Evolutionary conservation across 2,113 vertebrate genomes (phyloP).

Genomic region (Sinosuthora webbiana): DNA sequence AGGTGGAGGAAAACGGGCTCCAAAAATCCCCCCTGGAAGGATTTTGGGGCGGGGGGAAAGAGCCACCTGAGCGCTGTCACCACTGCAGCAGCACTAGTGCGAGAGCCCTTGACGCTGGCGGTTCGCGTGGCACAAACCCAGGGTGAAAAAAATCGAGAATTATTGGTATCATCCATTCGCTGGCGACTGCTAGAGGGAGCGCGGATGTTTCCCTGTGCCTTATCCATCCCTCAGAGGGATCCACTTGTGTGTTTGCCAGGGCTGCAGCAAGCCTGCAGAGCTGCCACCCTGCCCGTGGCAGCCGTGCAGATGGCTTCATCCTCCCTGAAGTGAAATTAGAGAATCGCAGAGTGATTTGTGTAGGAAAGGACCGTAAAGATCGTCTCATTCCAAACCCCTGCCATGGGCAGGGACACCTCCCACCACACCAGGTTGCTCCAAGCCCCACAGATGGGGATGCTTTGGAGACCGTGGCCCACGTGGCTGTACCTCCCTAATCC

Average conservation of each 20-base stretch:
- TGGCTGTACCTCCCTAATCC: neutral
- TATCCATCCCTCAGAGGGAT: neutral
- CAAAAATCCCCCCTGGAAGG: neutral
- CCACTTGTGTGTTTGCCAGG: neutral
- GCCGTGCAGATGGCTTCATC: neutral
- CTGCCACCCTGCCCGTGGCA: neutral
- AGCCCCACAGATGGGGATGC: rapidly evolving
- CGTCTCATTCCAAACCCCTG: neutral
- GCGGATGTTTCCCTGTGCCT: neutral
- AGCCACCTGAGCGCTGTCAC: neutral
- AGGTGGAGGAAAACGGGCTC: neutral
- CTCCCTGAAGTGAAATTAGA: rapidly evolving
- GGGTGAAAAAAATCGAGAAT: slow-evolving; percentile 34
- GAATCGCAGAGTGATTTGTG: neutral
- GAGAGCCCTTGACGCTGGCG: neutral
- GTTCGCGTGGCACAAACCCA: neutral
- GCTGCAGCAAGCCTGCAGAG: slow-evolving; percentile 2
- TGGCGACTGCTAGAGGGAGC: slow-evolving; percentile 51
- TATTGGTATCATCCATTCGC: neutral
- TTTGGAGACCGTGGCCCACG: rapidly evolving
- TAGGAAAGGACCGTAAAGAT: neutral
- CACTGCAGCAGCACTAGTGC: neutral
- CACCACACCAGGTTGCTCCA: neutral
- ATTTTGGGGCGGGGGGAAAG: neutral
- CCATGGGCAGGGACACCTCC: neutral